Base-by-base conservation (phyloP, 2,113 vertebrate genomes). In the Eudyptes chrysolophus region DNA sequence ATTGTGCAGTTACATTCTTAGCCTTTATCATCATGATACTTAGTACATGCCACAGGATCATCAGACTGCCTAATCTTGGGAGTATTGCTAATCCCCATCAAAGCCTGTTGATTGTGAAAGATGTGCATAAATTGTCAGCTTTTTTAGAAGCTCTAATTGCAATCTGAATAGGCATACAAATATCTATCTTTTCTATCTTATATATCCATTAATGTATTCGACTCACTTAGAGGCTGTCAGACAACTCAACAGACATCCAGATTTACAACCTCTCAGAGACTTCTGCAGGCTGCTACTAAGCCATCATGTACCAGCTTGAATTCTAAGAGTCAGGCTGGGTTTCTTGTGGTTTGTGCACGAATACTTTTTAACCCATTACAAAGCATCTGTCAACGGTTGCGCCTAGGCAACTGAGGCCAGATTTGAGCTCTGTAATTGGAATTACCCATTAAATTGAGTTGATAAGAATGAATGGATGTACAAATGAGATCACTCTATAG, bases 341-440 rank as follows among this genome's bases (percentile, higher is more conserved):
- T 94, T 87, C 68, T 91, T 76, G 46, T 58, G 54, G 36, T 62
- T 92, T 79, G 18, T 83, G 61, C 69, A 62, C 2, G 2, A 96
- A 87, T 64, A 72, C 44, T 76, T 94, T 87, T 85, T 88, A 95
- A 85, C 42, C 64, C 49, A 36, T 95, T 79, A 92, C 20, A 87
- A 79, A 82, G 46, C 70, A 87, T 69, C 84, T 92, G 66, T 88
- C 84, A 89, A 46, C 1, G 9, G 60, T 48, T 68, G 32, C 2
- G 21, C 34, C 76, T 89, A 6, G 52, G 61, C 40, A 75, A 40
- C 60, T 36, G n/a, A 87, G 66, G 77, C 62, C 51, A 92, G 74
- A 93, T 87, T 83, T 87, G 44, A 95, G 87, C 62, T 87, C 65
- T 52, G 40, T 76, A 93, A 93, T 54, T 91, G 74, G 70, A 92